Base-by-base conservation (phyloP, 2,888 invertebrate species). In the Koerneria pararmatus region DNA sequence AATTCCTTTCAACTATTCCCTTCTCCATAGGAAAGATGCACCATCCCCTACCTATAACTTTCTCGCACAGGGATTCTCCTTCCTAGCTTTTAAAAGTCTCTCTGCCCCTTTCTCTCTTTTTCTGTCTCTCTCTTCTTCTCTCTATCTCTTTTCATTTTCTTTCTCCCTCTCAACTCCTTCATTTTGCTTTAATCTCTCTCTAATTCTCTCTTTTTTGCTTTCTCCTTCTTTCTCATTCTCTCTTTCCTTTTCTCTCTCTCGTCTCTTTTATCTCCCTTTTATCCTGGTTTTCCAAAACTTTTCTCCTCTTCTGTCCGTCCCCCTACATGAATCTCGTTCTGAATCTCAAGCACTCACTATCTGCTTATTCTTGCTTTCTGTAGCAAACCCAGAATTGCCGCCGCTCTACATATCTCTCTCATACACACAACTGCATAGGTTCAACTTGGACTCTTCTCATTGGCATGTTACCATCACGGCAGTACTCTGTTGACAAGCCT, bases 291-390 rank as follows among this genome's bases (percentile, higher is more conserved):
- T 60, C 51, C 54, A n/a, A 22, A 3, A 22, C 46, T 24, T 58
- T 19, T 56, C 22, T 19, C 15, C 54, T 11, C 27, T 11, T 49
- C 57, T 19, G 4, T 54, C 59, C 5, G 22, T 31, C 46, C 53
- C 84, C 74, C 89, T 89, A 86, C 92, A 83, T 31, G 74, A 70
- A 31, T 79, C 71, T 63, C 76, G 76, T 19, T 31, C 59, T 8
- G 29, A 31, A 19, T 24, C 85, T 83, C 91, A 91, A 34, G 89
- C 77, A 83, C 41, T 2, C 35, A 24, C 19, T 51, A 3, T 32
- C 27, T 37, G 27, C 60, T 34, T 37, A 29, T 73, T 80, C 84
- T 71, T 73, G 80, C 68, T 66, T 27, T 4, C 48, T 60, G 29
- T 37, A 31, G 48, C 19, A 41, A 6, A 37, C 51, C 49, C 35